These are phyloP conservation scores for Phaenicophaeus curvirostris DNA, from an alignment of 2,797 vertebrate species.

Conservation along the genomic window DNA sequence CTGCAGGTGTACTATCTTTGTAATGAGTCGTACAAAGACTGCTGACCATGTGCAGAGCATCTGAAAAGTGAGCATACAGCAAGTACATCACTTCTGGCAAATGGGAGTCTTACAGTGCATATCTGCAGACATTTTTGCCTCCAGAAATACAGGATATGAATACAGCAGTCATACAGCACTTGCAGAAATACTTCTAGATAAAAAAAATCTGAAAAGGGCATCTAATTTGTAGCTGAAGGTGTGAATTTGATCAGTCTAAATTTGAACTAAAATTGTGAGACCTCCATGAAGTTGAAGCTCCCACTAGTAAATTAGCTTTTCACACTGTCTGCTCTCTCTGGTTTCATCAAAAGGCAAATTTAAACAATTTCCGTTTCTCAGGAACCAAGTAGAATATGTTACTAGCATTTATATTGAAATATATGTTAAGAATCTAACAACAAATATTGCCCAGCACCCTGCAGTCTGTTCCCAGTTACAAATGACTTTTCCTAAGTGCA, in stretches of 20 bases:
- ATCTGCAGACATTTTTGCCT: not conserved
- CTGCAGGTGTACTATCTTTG: not conserved
- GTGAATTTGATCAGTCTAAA: not conserved
- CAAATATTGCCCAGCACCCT: fast-evolving
- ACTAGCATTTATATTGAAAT: not conserved
- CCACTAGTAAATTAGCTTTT: not conserved
- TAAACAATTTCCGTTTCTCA: not conserved
- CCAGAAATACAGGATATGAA: not conserved
- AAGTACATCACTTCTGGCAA: not conserved
- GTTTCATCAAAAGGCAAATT: not conserved
- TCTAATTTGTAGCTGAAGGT: not conserved
- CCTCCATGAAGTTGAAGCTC: not conserved
- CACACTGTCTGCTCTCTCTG: not conserved
- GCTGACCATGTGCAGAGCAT: not conserved
- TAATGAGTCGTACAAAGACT: fast-evolving
- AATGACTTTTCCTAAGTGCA: not conserved
- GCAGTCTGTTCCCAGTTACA: not conserved
- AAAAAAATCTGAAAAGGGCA: not conserved
- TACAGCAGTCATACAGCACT: not conserved
- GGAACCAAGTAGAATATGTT: not conserved
- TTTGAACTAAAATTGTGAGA: not conserved
- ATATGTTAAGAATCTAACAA: not conserved
- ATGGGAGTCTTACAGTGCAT: not conserved
- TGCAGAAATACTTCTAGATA: not conserved
- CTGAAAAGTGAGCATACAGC: not conserved